phyloP scores from a whole-genome alignment of 1,140 invertebrate species.

The Patella vulgata region DNA sequence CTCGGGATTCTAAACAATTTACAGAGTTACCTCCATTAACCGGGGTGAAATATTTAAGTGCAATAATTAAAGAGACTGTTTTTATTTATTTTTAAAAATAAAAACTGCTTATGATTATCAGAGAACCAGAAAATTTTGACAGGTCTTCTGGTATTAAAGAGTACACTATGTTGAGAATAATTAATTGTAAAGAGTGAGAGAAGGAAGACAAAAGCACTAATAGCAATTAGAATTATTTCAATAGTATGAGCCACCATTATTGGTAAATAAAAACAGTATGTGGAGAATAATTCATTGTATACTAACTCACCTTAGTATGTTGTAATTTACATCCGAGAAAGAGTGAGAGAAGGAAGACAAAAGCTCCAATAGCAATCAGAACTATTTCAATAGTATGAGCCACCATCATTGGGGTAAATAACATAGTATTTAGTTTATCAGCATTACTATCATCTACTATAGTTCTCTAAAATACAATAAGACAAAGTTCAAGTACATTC shows the following conservation, averaged over 20 bases:
- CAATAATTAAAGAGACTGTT: no score
- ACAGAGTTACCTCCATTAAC: no score
- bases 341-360: constrained; percentile 17
- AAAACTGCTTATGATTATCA: no score
- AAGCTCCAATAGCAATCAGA: constrained; percentile 25
- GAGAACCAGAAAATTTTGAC: no score
- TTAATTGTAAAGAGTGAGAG: not conserved
- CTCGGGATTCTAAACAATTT: no score
- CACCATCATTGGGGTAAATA: constrained; percentile 39
- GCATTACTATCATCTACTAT: constrained; percentile 45
- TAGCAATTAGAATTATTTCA: constrained; percentile 29
- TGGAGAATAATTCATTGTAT: no score
- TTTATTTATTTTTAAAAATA: no score
- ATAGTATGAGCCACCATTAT: constrained; percentile 25
- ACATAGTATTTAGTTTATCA: constrained; percentile 27
- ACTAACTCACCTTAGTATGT: no score
- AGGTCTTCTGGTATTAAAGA: no score
- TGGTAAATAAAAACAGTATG: constrained; percentile 42
- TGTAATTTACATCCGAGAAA: no score
- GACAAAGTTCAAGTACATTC: not conserved
- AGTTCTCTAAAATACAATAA: constrained; percentile 30
- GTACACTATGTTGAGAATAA: no score
- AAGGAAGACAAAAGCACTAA: constrained; percentile 26
- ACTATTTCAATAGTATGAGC: constrained; percentile 26
- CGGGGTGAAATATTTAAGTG: no score